Conservation (phyloP, 2,888 invertebrate genomes). For the Brenthis hecate region DNA sequence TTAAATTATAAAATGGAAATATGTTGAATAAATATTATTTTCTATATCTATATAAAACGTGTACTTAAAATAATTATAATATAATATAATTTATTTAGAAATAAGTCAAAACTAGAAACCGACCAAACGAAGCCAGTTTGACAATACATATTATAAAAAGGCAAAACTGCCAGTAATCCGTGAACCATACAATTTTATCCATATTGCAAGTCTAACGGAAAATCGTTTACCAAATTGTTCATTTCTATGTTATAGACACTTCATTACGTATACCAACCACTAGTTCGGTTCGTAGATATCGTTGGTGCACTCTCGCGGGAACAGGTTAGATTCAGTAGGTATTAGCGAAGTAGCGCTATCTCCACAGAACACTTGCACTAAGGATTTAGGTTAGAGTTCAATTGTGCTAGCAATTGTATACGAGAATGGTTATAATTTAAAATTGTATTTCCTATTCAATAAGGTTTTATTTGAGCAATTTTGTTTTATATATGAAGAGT, state of each 20-base stretch:
- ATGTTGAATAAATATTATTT: too few relatives aligned
- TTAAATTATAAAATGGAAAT: too few relatives aligned
- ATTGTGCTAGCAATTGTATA: conserved; percentile 14
- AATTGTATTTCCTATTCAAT: background rate
- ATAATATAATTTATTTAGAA: too few relatives aligned
- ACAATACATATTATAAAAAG: too few relatives aligned
- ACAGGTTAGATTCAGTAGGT: conserved; percentile 27
- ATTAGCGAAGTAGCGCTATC: conserved; percentile 35
- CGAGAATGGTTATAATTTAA: conserved; percentile 1
- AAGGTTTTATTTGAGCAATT: background rate
- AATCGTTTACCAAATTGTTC: conserved; percentile 12
- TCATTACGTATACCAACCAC: conserved; percentile 32
- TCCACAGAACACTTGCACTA: conserved; percentile 34
- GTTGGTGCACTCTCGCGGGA: conserved; percentile 19
- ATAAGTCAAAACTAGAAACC: too few relatives aligned
- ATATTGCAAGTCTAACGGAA: background rate
- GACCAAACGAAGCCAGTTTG: too few relatives aligned
- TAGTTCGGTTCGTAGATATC: conserved; percentile 22
- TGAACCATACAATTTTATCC: background rate
- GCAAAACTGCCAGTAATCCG: too few relatives aligned
- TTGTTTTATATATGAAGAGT: background rate
- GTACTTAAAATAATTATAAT: too few relatives aligned
- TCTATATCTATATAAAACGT: too few relatives aligned
- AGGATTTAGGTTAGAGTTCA: conserved; percentile 25
- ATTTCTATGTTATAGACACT: conserved; percentile 19